Evolutionary conservation across 2,113 vertebrate species (phyloP).

Genomic region (Passer domesticus): DNA sequence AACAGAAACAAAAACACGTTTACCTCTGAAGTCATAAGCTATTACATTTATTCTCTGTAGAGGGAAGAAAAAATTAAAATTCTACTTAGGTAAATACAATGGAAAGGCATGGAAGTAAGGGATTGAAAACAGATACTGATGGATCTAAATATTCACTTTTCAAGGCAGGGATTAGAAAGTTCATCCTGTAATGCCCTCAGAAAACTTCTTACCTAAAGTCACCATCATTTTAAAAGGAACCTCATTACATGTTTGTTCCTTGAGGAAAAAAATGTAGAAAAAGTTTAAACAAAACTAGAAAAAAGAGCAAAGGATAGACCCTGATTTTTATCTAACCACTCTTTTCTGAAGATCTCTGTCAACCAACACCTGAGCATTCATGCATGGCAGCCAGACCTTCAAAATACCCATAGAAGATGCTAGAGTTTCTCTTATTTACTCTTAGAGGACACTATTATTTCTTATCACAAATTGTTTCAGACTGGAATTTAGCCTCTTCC

Average conservation of each 20-base stretch:
- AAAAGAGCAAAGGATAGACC: background rate
- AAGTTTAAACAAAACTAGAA: background rate
- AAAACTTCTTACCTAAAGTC: background rate
- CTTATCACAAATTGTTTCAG: background rate
- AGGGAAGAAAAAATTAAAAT: background rate
- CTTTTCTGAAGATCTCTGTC: background rate
- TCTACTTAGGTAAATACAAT: background rate
- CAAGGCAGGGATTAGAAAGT: background rate
- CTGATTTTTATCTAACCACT: background rate
- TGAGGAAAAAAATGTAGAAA: background rate
- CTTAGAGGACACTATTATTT: background rate
- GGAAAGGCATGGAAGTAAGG: background rate
- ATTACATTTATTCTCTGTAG: background rate
- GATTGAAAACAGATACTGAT: background rate
- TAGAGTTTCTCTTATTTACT: background rate
- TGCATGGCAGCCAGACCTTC: background rate
- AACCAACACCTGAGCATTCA: background rate
- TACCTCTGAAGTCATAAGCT: background rate
- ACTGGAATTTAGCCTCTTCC: background rate
- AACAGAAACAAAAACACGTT: background rate
- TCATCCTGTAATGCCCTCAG: background rate
- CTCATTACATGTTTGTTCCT: background rate
- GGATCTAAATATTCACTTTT: background rate
- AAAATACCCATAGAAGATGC: background rate
- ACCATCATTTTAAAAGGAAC: background rate